Base-by-base conservation (phyloP, 1,140 invertebrate genomes). In the Oncopodura yosiiana region DNA sequence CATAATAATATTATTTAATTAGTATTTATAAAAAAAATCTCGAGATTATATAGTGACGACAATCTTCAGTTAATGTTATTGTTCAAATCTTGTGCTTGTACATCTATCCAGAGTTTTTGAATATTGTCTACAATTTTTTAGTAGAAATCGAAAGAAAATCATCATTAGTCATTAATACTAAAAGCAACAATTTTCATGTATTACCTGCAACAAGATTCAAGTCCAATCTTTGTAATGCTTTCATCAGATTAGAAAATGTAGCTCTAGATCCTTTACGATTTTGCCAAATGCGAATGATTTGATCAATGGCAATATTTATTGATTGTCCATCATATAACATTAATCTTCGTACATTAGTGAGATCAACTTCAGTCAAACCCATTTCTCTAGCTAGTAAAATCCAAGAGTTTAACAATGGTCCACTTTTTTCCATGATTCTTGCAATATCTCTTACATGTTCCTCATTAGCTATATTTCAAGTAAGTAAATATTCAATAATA, bases 121-220 rank as follows among this genome's bases (percentile, higher is more conserved):
- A n/a, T n/a, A n/a, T n/a, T n/a, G n/a, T n/a, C n/a, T n/a, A n/a
- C n/a, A n/a, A n/a, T n/a, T n/a, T n/a, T n/a, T n/a, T n/a, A n/a
- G n/a, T n/a, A n/a, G n/a, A n/a, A n/a, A n/a, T n/a, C n/a, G n/a
- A n/a, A n/a, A n/a, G n/a, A n/a, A n/a, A n/a, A n/a, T n/a, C n/a
- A n/a, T n/a, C n/a, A n/a, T n/a, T n/a, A n/a, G n/a, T n/a, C n/a
- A n/a, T n/a, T n/a, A n/a, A n/a, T n/a, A n/a, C n/a, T n/a, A n/a
- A n/a, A n/a, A n/a, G n/a, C n/a, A n/a, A n/a, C n/a, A n/a, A n/a
- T n/a, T n/a, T n/a, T n/a, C n/a, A n/a, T n/a, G n/a, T n/a, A n/a
- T 45, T 48, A 58, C 56, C 56, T 21, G 49, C 29, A 23, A 51
- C 49, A 9, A 38, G 27, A 53, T 53, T 58, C 14, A 58, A 23